Base-by-base conservation (phyloP, 2,888 invertebrate species). In the Lepidochrysops patricia region DNA sequence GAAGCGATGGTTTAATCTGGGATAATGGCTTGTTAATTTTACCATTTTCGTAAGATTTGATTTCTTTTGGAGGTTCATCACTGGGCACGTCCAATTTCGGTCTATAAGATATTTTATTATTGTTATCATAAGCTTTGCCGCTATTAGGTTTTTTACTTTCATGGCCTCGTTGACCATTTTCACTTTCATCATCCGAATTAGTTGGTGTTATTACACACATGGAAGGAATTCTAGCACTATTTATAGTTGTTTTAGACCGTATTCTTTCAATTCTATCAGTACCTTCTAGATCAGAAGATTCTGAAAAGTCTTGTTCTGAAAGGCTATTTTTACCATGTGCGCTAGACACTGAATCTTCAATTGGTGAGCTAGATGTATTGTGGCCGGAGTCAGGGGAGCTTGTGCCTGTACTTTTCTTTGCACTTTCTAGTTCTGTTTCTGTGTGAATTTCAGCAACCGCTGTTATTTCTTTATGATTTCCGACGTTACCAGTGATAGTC, bases 181-280 rank as follows among this genome's bases (percentile, higher is more conserved):
- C 90, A 66, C 93, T 93, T 77, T 97, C 97, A 72, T 97, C 97
- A 69, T 97, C 97, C 65, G 96, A 96, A 63, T 94, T 94, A 0
- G 94, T 93, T 3, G 97, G 96, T 13, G 97, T 97, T 57, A 97
- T 96, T 2, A 96, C 96, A 80, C 97, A 97, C 94, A 97, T 95
- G 4, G 97, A 96, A 1, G 97, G 97, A 73, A 97, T 97, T 68
- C 97, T 91, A 68, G 95, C 95, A 58, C 95, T 94, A 72, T 94
- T 96, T 49, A 97, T 95, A 1, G 95, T 94, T 0, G 97, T 97
- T 84, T 97, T 97, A 49, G 94, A 93, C 63, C 96, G 89, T 65
- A 97, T 95, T 68, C 96, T 90, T 80, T 97, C 96, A 70, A 95
- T 94, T 72, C 96, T 91, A 74, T 96, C 96, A 26, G 95, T 93